Evolutionary conservation across 2,113 vertebrate genomes (phyloP).

Genomic region (Bos indicus): DNA sequence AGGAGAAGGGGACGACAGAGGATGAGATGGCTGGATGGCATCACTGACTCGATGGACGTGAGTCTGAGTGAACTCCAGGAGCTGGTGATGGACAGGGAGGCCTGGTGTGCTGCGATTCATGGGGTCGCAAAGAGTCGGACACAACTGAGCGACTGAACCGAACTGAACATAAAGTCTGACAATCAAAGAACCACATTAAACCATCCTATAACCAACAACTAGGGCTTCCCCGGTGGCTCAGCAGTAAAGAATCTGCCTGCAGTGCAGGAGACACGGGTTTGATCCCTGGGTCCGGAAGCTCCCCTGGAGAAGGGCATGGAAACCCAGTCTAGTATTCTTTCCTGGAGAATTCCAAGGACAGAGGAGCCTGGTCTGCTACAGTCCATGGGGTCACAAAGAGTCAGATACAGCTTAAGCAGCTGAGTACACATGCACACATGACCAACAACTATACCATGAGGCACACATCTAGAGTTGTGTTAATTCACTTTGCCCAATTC

Average conservation of each 20-base stretch:
- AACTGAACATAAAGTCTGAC: background rate
- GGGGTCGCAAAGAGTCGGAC: too few species aligned
- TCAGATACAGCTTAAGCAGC: background rate
- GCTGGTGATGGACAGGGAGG: too few species aligned
- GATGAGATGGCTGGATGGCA: too few species aligned
- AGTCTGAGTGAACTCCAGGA: too few species aligned
- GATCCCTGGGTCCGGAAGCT: background rate
- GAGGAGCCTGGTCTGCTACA: background rate
- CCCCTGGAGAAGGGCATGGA: background rate
- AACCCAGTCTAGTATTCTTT: background rate
- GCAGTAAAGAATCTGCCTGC: background rate
- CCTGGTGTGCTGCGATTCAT: too few species aligned
- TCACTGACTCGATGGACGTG: too few species aligned
- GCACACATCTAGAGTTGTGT: background rate
- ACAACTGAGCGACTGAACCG: too few species aligned
- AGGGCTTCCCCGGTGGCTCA: background rate
- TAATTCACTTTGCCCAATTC: background rate
- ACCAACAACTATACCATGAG: background rate
- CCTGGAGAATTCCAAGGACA: background rate
- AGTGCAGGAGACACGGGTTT: background rate
- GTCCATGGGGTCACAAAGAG: background rate
- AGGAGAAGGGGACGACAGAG: too few species aligned
- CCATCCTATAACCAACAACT: background rate
- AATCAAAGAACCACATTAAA: background rate
- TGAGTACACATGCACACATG: fast-evolving